These are phyloP conservation scores for Eriocheir sinensis DNA, from an alignment of 1,140 invertebrate species.

Conservation along the genomic window DNA sequence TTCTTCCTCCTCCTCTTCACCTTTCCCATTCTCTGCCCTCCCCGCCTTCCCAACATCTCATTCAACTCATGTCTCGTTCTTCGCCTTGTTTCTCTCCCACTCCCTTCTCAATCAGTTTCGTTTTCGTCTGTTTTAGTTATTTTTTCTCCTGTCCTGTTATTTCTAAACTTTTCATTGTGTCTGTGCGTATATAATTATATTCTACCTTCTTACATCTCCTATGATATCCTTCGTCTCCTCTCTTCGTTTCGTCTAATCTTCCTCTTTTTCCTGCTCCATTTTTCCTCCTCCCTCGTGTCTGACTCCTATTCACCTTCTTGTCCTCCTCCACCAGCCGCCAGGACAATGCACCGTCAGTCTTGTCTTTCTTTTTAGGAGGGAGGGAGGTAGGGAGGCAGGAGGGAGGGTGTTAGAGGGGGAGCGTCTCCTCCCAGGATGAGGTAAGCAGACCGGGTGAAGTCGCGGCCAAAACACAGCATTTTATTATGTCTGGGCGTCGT, in stretches of 20 bases:
- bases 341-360: not conserved
- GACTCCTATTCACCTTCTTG: not conserved
- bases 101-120: not conserved
- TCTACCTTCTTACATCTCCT: not conserved
- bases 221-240: not conserved
- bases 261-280: not conserved
- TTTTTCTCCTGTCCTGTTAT: not conserved
- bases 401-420: conserved; percentile 19
- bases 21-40: not conserved
- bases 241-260: not conserved
- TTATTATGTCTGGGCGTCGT: too few relatives aligned
- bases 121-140: not conserved
- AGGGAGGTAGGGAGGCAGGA: not conserved
- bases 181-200: not conserved
- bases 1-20: not conserved
- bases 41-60: not conserved
- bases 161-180: not conserved
- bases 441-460: not conserved
- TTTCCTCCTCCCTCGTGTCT: not conserved
- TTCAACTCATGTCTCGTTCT: not conserved
- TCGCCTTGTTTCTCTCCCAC: not conserved
- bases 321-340: not conserved
- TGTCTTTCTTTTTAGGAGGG: not conserved
- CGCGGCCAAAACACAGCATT: too few relatives aligned
- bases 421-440: not conserved